phyloP scores from a whole-genome alignment of 2,888 invertebrate species.

The Mesodorylaimus sp. region DNA sequence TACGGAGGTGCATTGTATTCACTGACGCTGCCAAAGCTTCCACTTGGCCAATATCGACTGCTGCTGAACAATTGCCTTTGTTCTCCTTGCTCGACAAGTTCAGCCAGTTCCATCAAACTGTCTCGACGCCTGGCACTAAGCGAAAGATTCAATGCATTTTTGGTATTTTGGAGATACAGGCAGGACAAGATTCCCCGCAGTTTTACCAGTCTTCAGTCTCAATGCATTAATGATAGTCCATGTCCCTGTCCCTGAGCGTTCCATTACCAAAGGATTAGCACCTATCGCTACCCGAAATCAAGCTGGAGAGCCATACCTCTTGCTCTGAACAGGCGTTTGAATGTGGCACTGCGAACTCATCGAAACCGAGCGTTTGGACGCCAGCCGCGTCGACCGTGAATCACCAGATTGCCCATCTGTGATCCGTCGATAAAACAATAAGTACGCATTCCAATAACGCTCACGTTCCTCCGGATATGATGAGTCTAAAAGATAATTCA shows the following conservation, averaged over 20 bases:
- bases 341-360: too few species aligned
- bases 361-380: conserved; percentile 7
- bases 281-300: too few species aligned
- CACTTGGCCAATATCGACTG: background rate
- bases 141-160: background rate
- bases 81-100: conserved; percentile 37
- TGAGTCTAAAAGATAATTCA: conserved; percentile 3
- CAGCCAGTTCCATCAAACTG: conserved; percentile 36
- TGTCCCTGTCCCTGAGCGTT: too few species aligned
- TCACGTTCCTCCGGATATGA: conserved; percentile 34
- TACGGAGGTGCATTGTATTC: conserved; percentile 15
- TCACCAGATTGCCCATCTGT: background rate
- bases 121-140: conserved; percentile 18
- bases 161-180: conserved; percentile 1
- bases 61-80: conserved; percentile 31
- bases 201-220: too few species aligned
- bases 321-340: too few species aligned
- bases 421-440: conserved; percentile 36
- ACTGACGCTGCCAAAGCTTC: background rate
- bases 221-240: too few species aligned
- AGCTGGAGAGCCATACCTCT: too few species aligned
- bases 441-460: conserved; percentile 40
- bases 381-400: background rate
- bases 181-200: too few species aligned
- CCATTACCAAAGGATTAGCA: too few species aligned